Evolutionary conservation across 2,888 invertebrate genomes (phyloP), one percentile per base, ranked within the genome.

Genomic region (Oxycera nigricornis): DNA sequence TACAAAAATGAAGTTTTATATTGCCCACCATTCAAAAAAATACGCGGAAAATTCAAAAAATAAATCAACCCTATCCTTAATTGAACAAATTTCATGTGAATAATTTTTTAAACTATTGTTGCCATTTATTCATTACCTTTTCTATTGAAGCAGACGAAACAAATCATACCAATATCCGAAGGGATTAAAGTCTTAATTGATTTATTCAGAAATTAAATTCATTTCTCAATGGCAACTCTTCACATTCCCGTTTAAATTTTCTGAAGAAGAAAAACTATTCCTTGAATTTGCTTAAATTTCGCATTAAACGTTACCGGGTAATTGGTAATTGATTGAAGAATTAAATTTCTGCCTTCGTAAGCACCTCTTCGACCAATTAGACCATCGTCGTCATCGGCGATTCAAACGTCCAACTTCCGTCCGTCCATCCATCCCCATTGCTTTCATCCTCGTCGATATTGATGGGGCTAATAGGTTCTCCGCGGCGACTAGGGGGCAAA

Each of bases 301-400:
- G 35, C 31, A 52, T 31, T 28, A 52, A 52, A 31, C 22, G 70
- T 31, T 52, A 3, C 70, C 14, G 52, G 22, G 70, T 70, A 70
- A 70, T 70, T 55, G 70, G 52, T 30, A 52, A 70, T 52, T 52
- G 52, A 70, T 70, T 70, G 52, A 31, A 41, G 70, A 70, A 70
- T 70, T 52, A 52, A 70, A 70, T 70, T 70, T 70, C 55, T 70
- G 70, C 55, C 52, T n/a, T 55, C 35, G 70, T 24, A 70, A 70
- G 55, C 52, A 68, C 52, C 50, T 68, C 50, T 65, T 30, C 20
- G 65, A 24, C 31, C 61, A 61, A 61, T 61, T 30, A 61, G 30
- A 61, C 46, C 46, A 26, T 20, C 55, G 24, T 6, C 55, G 26
- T 24, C 55, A 22, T 55, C 55, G 22, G n/a, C 39, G 2, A 62